phyloP scores from a whole-genome alignment of 2,113 vertebrate genomes.

The Todiramphus chloris region DNA sequence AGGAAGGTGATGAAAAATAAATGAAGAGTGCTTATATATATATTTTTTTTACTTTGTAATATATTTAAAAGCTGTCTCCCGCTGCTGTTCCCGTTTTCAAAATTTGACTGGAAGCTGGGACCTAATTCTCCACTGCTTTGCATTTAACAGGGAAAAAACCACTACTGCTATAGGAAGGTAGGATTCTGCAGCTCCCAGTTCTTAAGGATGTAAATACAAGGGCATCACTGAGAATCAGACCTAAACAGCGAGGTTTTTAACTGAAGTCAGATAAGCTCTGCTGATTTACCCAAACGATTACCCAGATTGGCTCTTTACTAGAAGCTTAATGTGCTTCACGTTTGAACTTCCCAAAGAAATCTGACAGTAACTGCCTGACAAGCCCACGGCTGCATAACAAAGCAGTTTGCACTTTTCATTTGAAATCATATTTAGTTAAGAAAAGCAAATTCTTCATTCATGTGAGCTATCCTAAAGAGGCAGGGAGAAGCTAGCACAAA shows the following conservation, averaged over 20 bases:
- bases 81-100: not conserved
- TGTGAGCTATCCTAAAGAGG: not conserved
- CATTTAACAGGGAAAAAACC: not conserved
- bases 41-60: not conserved
- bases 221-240: not conserved
- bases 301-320: not conserved
- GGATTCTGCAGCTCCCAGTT: not conserved
- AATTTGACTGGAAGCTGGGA: not conserved
- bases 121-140: not conserved
- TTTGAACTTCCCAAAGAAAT: conserved; percentile 3
- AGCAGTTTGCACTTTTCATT: not conserved
- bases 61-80: not conserved
- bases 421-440: not conserved
- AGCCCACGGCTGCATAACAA: not conserved
- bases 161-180: not conserved
- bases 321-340: not conserved
- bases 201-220: conserved; percentile 1
- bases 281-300: not conserved
- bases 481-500: not conserved
- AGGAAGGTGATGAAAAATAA: conserved; percentile 44
- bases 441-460: conserved; percentile 1
- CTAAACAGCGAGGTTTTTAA: not conserved
- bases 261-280: not conserved
- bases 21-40: not conserved
- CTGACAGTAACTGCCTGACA: not conserved